Conservation (phyloP, 2,797 vertebrate species). For the Cuculus canorus region DNA sequence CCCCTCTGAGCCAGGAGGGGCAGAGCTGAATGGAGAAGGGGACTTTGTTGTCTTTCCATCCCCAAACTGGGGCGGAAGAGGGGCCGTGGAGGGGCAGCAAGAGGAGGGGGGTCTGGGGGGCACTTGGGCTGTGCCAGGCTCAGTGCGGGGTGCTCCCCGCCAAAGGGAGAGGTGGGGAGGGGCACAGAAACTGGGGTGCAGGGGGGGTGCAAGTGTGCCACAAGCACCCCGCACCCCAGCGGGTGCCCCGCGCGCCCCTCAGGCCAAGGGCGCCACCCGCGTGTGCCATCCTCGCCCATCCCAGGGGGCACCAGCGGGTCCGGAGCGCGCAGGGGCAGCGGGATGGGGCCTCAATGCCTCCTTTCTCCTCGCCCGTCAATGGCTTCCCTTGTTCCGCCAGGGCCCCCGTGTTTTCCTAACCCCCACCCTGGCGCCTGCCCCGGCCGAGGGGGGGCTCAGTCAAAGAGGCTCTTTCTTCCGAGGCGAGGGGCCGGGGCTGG, state of each 20-base stretch:
- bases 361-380: background rate
- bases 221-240: background rate
- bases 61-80: accelerated
- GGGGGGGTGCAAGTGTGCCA: background rate
- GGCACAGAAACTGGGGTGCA: background rate
- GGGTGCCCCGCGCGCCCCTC: background rate
- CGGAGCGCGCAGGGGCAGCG: background rate
- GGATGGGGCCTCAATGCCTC: background rate
- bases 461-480: slow-evolving; percentile 2
- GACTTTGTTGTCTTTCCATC: background rate
- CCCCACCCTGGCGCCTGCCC: slow-evolving; percentile 1
- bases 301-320: background rate
- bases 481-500: background rate
- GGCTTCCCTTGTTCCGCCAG: background rate
- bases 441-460: background rate
- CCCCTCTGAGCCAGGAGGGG: background rate
- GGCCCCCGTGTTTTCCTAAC: background rate
- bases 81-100: no score
- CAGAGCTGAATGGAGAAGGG: background rate
- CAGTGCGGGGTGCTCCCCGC: background rate
- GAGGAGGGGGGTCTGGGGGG: background rate
- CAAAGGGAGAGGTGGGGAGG: no score
- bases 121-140: no score
- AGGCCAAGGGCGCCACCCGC: background rate
- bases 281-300: no score